A percentile compares a stretch with the other conserved stretches of the same genome.
These are phyloP conservation scores for Pristionchus japonicus DNA, from an alignment of 2,888 invertebrate genomes.

Conservation along the genomic window DNA sequence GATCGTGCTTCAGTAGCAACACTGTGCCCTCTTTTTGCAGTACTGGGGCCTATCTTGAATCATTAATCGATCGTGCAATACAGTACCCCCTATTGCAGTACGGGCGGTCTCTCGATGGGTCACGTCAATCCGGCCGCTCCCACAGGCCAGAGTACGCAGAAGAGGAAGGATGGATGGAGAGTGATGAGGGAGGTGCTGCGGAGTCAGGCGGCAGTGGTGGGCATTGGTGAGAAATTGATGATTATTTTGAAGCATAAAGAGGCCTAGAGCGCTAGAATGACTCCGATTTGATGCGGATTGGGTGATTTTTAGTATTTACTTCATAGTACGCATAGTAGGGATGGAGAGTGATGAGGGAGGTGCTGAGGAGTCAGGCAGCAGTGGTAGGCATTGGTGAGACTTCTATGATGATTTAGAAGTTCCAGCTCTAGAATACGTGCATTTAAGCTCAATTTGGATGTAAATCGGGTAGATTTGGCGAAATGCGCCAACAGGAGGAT, in stretches of 20 bases:
- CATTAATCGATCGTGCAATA: too few relatives aligned
- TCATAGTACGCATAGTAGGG: constrained; percentile 49
- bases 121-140: constrained; percentile 55
- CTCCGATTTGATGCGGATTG: too few relatives aligned
- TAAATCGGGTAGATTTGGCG: background rate
- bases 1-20: too few relatives aligned
- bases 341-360: constrained; percentile 51
- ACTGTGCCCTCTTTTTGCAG: too few relatives aligned
- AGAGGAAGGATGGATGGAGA: constrained; percentile 55
- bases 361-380: background rate
- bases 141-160: constrained; percentile 39
- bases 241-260: too few relatives aligned
- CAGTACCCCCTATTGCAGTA: constrained; percentile 46
- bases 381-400: background rate
- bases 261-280: too few relatives aligned
- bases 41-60: too few relatives aligned
- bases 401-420: too few relatives aligned
- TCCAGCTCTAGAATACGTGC: too few relatives aligned
- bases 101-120: constrained; percentile 62
- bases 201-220: background rate
- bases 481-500: background rate
- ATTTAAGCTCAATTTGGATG: background rate
- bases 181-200: constrained; percentile 28
- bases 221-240: background rate
- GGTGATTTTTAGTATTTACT: too few relatives aligned